phyloP scores from a whole-genome alignment of 64 coral and sea anemone genomes.

The Pachyseris speciosa region DNA sequence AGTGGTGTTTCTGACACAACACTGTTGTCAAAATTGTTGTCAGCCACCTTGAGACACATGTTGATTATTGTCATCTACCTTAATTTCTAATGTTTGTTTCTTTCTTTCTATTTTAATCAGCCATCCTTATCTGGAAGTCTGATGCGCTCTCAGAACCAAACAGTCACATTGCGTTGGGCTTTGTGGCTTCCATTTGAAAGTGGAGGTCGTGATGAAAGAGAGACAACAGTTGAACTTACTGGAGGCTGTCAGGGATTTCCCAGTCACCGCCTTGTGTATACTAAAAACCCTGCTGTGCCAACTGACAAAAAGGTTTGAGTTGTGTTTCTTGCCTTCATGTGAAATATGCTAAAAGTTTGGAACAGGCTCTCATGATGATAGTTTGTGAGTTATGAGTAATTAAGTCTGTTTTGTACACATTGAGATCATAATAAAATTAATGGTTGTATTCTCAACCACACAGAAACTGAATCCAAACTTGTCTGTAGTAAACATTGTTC shows the following conservation, averaged over 20 bases:
- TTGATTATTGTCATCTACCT: no score
- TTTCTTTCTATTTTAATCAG: constrained; percentile 32
- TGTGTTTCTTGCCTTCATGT: neutral
- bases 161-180: constrained; percentile 75
- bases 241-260: constrained; percentile 71
- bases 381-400: no score
- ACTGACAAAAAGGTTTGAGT: constrained; percentile 37
- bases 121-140: constrained; percentile 86
- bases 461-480: no score
- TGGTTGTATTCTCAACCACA: no score
- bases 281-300: neutral
- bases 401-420: no score
- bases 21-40: no score
- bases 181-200: constrained; percentile 93
- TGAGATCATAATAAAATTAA: no score
- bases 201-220: constrained; percentile 44
- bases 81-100: neutral
- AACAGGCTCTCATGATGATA: no score
- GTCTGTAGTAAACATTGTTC: no score
- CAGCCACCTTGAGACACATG: no score
- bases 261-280: constrained; percentile 73
- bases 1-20: no score
- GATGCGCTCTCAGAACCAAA: constrained; percentile 89
- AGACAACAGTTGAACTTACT: constrained; percentile 58
- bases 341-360: no score